A percentile compares a stretch with the other conserved stretches of the same genome.
Conservation (phyloP, 1,140 invertebrate species). For the Drosophila setifemur region DNA sequence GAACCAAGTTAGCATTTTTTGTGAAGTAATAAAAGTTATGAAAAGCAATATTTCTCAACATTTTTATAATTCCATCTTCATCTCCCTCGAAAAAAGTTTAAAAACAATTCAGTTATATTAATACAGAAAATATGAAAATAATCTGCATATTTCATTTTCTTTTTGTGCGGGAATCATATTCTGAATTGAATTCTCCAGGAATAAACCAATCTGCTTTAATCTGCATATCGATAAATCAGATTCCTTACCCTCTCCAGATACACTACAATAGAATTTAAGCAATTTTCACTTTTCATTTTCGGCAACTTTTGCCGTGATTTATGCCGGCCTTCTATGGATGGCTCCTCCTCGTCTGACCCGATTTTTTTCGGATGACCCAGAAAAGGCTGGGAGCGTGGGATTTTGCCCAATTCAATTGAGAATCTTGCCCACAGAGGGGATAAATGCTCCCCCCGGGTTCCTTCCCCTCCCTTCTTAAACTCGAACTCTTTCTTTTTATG, state of each 20-base stretch:
- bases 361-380: conserved; percentile 63
- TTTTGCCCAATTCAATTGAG: conserved; percentile 56
- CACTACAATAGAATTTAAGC: conserved; percentile 8
- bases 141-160: no score
- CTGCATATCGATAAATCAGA: conserved; percentile 19
- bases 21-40: background rate
- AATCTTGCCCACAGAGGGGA: conserved; percentile 19
- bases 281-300: conserved; percentile 50
- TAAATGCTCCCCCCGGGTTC: background rate
- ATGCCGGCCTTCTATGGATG: conserved; percentile 18
- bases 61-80: no score
- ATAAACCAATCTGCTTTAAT: background rate
- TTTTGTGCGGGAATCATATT: background rate
- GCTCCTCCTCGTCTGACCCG: conserved; percentile 40
- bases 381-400: conserved; percentile 6
- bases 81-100: no score
- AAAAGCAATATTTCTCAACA: no score
- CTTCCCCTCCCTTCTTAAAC: conserved; percentile 1
- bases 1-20: background rate
- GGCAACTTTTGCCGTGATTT: conserved; percentile 66
- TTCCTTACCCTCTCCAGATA: background rate
- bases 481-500: background rate
- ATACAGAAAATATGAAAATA: no score
- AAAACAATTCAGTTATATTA: no score
- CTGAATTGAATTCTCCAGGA: background rate